phyloP scores from a whole-genome alignment of 2,888 invertebrate species.

The Willowsia nigromaculata region DNA sequence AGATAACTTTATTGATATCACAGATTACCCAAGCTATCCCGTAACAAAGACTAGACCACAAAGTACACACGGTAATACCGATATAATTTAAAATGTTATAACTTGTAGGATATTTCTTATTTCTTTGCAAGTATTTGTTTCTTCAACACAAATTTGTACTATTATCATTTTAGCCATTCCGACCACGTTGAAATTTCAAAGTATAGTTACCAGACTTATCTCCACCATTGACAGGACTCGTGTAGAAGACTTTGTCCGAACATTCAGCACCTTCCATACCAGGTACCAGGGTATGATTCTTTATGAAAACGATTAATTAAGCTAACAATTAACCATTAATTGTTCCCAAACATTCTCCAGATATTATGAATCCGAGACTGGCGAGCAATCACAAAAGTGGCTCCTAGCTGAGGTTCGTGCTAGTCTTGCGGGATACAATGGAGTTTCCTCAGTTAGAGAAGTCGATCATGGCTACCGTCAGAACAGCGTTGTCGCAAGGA shows the following conservation, averaged over 20 bases:
- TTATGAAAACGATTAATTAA: too few species aligned
- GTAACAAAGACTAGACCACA: background rate
- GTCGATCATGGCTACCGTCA: slow-evolving; percentile 58
- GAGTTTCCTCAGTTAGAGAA: slow-evolving; percentile 33
- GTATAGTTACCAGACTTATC: background rate
- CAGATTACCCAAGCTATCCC: slow-evolving; percentile 4
- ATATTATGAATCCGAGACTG: slow-evolving; percentile 44
- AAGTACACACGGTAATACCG: background rate
- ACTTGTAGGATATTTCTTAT: too few species aligned
- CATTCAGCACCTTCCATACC: slow-evolving; percentile 50
- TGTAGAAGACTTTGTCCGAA: slow-evolving; percentile 43
- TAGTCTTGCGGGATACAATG: slow-evolving; percentile 43
- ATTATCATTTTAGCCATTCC: slow-evolving; percentile 16
- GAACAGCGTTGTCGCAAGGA: slow-evolving; percentile 63
- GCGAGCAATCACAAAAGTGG: slow-evolving; percentile 56
- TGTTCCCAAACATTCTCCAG: too few species aligned
- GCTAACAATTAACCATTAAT: too few species aligned
- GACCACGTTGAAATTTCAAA: slow-evolving; percentile 20
- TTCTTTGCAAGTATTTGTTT: too few species aligned
- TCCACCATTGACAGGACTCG: background rate
- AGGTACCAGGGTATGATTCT: too few species aligned
- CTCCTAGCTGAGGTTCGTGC: slow-evolving; percentile 45
- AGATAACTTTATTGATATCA: slow-evolving; percentile 21
- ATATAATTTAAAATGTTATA: background rate
- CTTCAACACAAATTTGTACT: background rate